Evolutionary conservation across 30 jellyfish, hydroid and myxozoan genomes (phyloP).

Genomic region (Calvadosia cruxmelitensis): DNA sequence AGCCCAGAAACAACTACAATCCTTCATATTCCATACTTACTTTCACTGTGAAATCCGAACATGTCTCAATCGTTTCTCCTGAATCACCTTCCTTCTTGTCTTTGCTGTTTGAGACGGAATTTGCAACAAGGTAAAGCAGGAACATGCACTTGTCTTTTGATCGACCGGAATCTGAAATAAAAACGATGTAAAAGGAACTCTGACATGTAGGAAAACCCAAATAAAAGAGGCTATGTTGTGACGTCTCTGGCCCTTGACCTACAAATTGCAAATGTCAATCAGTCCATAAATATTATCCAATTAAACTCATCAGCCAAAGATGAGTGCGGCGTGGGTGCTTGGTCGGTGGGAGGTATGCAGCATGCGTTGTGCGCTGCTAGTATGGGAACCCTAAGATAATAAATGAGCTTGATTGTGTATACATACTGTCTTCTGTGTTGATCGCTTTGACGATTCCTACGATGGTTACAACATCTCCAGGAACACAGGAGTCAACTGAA

Average conservation of each 20-base stretch:
- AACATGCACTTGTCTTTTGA: conserved; percentile 73
- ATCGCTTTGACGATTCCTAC: conserved; percentile 85
- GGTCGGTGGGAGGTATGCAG: too few relatives aligned
- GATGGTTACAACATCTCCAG: conserved; percentile 81
- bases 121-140: conserved; percentile 60
- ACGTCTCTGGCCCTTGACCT: too few relatives aligned
- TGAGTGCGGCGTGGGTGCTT: too few relatives aligned
- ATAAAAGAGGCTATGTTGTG: too few relatives aligned
- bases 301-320: too few relatives aligned
- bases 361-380: too few relatives aligned
- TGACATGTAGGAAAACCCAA: neutral
- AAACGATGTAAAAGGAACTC: neutral
- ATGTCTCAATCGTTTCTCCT: conserved; percentile 11
- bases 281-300: neutral
- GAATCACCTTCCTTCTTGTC: conserved; percentile 36
- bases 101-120: conserved; percentile 46
- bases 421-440: conserved; percentile 59
- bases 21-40: too few relatives aligned
- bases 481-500: conserved; percentile 83
- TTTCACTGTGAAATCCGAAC: conserved; percentile 56
- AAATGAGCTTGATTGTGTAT: neutral
- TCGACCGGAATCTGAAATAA: conserved; percentile 34
- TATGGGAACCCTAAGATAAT: too few relatives aligned
- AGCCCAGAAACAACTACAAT: too few relatives aligned
- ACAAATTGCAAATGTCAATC: too few relatives aligned